phyloP scores from a whole-genome alignment of 2,113 vertebrate genomes.

The Naja naja region DNA sequence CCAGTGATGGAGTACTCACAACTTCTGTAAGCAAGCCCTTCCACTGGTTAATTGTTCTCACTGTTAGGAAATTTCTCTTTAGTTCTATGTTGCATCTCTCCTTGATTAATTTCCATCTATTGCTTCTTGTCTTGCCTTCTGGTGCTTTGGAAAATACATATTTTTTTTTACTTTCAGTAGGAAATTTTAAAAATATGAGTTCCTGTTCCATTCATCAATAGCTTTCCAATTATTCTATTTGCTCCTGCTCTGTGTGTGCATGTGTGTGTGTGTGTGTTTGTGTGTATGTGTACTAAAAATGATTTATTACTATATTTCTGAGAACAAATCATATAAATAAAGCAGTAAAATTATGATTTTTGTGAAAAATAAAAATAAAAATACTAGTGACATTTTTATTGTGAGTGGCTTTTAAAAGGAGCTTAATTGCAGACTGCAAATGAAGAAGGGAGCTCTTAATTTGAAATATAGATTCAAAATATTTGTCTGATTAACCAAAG shows the following conservation, averaged over 20 bases:
- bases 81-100: not conserved
- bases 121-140: not conserved
- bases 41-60: not conserved
- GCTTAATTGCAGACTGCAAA: constrained; percentile 21
- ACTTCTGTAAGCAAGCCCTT: not conserved
- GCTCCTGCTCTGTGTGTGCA: no score
- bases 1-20: not conserved
- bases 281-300: not conserved
- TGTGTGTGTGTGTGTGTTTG: not conserved
- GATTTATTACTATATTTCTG: constrained; percentile 12
- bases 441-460: not conserved
- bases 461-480: constrained; percentile 1
- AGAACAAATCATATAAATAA: constrained; percentile 11
- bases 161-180: not conserved
- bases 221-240: not conserved
- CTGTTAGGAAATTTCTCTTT: not conserved
- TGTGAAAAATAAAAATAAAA: constrained; percentile 21
- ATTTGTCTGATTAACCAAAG: not conserved
- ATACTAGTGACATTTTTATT: constrained; percentile 35
- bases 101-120: not conserved
- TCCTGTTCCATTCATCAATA: not conserved
- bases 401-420: constrained; percentile 23
- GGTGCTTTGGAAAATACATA: not conserved
- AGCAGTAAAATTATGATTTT: constrained; percentile 41
- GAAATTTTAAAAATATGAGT: not conserved